Conservation (phyloP, 2,113 vertebrate genomes). For the Corydoras maculifer region DNA sequence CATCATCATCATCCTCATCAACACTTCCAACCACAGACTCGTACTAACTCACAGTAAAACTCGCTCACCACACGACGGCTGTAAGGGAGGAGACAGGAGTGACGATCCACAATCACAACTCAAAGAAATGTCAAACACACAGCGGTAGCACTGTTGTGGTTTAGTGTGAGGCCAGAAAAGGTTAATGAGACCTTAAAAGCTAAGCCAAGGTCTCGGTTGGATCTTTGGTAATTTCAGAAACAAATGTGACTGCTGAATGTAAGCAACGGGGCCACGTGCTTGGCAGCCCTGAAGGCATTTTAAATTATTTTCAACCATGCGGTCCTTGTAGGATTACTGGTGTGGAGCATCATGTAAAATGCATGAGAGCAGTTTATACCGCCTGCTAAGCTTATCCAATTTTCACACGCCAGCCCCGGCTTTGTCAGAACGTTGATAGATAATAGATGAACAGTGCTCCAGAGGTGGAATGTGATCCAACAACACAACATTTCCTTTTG, state of each 20-base stretch:
- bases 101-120: too few species aligned
- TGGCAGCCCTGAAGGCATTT: not conserved
- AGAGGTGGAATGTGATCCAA: not conserved
- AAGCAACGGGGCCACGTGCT: not conserved
- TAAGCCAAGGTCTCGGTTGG: not conserved
- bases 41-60: too few species aligned
- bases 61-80: too few species aligned
- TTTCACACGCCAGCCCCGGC: not conserved
- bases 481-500: not conserved
- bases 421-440: constrained; percentile 5
- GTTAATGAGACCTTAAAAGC: not conserved
- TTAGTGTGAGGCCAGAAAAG: not conserved
- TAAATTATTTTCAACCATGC: not conserved
- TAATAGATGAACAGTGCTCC: constrained; percentile 6
- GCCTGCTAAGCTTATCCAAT: constrained; percentile 17
- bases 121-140: too few species aligned
- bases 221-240: not conserved
- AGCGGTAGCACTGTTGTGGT: too few species aligned
- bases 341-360: too few species aligned
- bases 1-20: too few species aligned
- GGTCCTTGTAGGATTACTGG: too few species aligned
- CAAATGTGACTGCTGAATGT: not conserved
- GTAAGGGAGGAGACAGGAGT: too few species aligned
- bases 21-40: too few species aligned
- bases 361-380: constrained; percentile 25